Percentiles rank a stretch among this genome's conserved stretches.
phyloP scores from a whole-genome alignment of 2,888 invertebrate genomes.

The Euphydryas editha region DNA sequence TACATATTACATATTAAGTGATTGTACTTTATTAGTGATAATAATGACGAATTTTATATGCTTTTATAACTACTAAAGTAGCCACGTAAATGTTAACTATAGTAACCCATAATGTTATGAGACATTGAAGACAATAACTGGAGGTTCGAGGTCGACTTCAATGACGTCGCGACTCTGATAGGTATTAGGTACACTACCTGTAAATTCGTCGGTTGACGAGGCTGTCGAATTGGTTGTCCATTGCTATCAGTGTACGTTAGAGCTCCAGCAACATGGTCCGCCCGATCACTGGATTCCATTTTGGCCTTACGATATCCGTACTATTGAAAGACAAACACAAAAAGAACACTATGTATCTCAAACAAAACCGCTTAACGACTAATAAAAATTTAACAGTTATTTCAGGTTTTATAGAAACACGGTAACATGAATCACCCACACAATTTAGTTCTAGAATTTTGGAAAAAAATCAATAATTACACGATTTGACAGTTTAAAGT shows the following conservation, averaged over 20 bases:
- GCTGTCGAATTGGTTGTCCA: background rate
- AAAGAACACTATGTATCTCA: background rate
- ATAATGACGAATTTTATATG: no score
- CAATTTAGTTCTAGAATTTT: constrained; percentile 10
- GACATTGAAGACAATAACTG: no score
- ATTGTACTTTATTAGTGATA: no score
- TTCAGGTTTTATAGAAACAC: background rate
- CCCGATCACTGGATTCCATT: constrained; percentile 63
- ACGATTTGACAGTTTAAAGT: constrained; percentile 3
- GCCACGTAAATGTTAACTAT: no score
- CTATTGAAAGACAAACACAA: background rate
- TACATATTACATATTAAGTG: no score
- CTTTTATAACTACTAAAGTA: no score
- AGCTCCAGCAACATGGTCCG: constrained; percentile 55
- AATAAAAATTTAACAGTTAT: background rate
- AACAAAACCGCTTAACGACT: background rate
- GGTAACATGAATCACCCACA: background rate
- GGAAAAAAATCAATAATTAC: constrained; percentile 9
- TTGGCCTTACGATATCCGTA: constrained; percentile 26
- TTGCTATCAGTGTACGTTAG: constrained; percentile 50
- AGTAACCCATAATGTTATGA: no score
- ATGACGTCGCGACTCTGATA: no score
- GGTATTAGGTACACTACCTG: constrained; percentile 55
- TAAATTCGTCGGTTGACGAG: constrained; percentile 64
- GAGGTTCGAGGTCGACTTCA: no score